Conservation (phyloP, 2,888 invertebrate genomes). For the Resseliella maxima region DNA sequence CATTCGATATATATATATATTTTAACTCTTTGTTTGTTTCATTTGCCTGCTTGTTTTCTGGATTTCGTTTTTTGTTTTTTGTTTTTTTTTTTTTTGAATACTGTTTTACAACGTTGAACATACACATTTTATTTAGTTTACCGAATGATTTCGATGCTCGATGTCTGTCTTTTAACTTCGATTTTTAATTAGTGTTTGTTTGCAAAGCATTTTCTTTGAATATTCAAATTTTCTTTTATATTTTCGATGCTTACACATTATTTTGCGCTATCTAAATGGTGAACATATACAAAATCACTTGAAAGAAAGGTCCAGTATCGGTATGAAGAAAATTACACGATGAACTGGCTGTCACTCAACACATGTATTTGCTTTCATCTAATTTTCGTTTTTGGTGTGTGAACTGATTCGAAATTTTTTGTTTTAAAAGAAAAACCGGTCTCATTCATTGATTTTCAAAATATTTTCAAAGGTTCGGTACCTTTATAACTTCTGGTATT, state of each 20-base stretch:
- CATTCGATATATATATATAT: not conserved
- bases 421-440: not conserved
- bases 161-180: not conserved
- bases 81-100: not conserved
- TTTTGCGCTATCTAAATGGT: conserved; percentile 41
- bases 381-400: not conserved
- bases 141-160: not conserved
- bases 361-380: not conserved
- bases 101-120: not conserved
- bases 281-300: not conserved
- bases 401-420: not conserved
- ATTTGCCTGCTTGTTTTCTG: not conserved
- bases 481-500: not conserved
- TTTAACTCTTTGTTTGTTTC: not conserved
- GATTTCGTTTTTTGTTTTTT: not conserved
- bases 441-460: not conserved
- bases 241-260: conserved; percentile 12
- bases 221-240: conserved; percentile 22
- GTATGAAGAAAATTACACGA: not conserved
- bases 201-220: not conserved
- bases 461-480: not conserved
- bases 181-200: conserved; percentile 22
- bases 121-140: not conserved
- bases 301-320: not conserved
- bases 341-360: not conserved